phyloP scores from a whole-genome alignment of 2,888 invertebrate species.

The Netelia virgata region DNA sequence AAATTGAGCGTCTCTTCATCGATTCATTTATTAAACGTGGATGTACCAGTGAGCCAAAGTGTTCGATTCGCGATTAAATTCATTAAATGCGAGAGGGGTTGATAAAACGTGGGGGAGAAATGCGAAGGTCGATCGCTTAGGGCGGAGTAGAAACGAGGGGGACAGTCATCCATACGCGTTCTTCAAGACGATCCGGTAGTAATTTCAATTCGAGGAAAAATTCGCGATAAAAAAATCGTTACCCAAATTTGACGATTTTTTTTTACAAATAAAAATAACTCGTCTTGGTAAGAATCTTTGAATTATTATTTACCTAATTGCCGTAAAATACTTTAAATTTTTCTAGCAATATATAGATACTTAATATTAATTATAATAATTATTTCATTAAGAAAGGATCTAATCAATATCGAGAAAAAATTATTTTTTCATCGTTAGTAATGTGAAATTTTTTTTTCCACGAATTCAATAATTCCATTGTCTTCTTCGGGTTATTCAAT shows the following conservation, averaged over 20 bases:
- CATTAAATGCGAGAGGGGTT: background rate
- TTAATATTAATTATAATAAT: background rate
- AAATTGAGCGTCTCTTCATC: background rate
- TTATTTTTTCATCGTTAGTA: background rate
- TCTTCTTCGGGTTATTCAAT: background rate
- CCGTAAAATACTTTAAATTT: background rate
- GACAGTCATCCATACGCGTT: constrained; percentile 9
- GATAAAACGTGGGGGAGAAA: constrained; percentile 18
- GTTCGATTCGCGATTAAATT: constrained; percentile 16
- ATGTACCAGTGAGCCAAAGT: constrained; percentile 4
- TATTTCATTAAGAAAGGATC: background rate
- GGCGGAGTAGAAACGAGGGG: constrained; percentile 13
- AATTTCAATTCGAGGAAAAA: background rate
- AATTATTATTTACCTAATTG: no score
- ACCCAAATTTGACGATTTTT: background rate
- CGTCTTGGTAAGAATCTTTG: no score
- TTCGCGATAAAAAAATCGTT: background rate
- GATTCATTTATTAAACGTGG: background rate
- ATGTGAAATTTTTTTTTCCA: background rate
- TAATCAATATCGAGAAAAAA: background rate
- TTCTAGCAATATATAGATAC: background rate
- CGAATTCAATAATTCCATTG: background rate
- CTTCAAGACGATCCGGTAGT: background rate
- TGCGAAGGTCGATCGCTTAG: background rate
- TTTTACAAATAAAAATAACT: no score